A percentile compares a stretch with the other conserved stretches of the same genome.
These are phyloP conservation scores for Tamias sibiricus DNA, from an alignment of 2,113 vertebrate species.

Conservation along the genomic window DNA sequence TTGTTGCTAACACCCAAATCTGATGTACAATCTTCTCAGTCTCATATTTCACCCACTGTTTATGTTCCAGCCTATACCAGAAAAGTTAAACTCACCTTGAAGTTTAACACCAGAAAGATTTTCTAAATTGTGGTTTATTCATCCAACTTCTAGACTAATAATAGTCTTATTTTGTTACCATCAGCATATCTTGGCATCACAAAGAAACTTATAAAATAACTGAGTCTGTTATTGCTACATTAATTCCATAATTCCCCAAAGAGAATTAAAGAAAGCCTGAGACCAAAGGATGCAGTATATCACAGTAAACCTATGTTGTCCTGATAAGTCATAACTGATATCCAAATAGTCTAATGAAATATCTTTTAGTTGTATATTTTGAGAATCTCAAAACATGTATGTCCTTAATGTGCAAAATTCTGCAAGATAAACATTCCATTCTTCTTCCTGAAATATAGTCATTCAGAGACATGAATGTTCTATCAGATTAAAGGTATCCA, in stretches of 20 bases:
- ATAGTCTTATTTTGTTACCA: neutral
- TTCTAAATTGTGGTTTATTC: neutral
- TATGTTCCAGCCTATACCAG: neutral
- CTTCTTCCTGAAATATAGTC: neutral
- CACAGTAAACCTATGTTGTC: neutral
- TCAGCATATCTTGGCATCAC: slow-evolving; percentile 20
- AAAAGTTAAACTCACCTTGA: neutral
- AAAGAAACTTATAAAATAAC: neutral
- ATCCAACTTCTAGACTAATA: neutral
- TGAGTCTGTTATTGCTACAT: neutral
- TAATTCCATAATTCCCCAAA: neutral
- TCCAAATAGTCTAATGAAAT: neutral
- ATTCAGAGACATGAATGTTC: neutral
- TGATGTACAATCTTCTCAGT: neutral
- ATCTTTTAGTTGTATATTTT: neutral
- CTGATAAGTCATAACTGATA: neutral
- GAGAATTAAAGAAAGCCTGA: neutral
- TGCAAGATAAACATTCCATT: neutral
- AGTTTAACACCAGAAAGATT: neutral
- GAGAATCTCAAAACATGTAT: neutral
- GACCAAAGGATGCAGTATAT: neutral
- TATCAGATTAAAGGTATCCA: neutral
- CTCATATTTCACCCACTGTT: neutral
- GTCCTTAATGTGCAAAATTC: neutral
- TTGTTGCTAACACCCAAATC: neutral